phyloP scores from a whole-genome alignment of 1,140 invertebrate species.

The Teleopsis dalmanni region DNA sequence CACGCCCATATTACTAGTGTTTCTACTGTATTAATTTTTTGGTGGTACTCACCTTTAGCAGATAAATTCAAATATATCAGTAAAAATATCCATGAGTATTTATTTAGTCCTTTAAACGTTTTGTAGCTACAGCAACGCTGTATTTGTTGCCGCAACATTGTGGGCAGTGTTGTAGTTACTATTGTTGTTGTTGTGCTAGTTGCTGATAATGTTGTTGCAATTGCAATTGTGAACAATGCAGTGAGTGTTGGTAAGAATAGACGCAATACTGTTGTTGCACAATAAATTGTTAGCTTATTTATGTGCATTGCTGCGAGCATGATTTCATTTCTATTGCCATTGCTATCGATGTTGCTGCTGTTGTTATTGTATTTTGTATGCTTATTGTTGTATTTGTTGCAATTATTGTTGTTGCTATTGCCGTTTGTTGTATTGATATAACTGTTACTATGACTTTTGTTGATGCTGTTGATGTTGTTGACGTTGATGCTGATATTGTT shows the following conservation, averaged over 20 bases:
- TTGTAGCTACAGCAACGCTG: background rate
- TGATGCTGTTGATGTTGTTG: background rate
- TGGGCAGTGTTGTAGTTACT: background rate
- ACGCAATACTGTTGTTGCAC: background rate
- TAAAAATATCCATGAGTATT: slow-evolving; percentile 46
- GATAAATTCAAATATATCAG: slow-evolving; percentile 45
- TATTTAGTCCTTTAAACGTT: slow-evolving; percentile 33
- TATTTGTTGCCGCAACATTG: too few relatives aligned
- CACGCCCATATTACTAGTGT: too few relatives aligned
- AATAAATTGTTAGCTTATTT: background rate
- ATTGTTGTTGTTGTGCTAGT: slow-evolving; percentile 2
- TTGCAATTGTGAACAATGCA: slow-evolving; percentile 6
- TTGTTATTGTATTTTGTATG: background rate
- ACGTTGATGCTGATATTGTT: background rate
- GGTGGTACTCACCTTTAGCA: slow-evolving; percentile 40
- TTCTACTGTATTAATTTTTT: too few relatives aligned
- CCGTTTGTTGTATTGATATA: background rate
- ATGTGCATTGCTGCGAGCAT: background rate
- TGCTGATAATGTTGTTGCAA: slow-evolving; percentile 7
- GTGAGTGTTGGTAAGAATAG: slow-evolving; percentile 8
- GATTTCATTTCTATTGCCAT: background rate
- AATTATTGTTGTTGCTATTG: slow-evolving; percentile 3
- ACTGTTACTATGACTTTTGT: slow-evolving; percentile 8
- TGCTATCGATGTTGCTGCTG: slow-evolving; percentile 6
- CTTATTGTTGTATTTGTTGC: slow-evolving; percentile 1